Base-by-base conservation (phyloP, 2,888 invertebrate species). In the Perdita meconis region DNA sequence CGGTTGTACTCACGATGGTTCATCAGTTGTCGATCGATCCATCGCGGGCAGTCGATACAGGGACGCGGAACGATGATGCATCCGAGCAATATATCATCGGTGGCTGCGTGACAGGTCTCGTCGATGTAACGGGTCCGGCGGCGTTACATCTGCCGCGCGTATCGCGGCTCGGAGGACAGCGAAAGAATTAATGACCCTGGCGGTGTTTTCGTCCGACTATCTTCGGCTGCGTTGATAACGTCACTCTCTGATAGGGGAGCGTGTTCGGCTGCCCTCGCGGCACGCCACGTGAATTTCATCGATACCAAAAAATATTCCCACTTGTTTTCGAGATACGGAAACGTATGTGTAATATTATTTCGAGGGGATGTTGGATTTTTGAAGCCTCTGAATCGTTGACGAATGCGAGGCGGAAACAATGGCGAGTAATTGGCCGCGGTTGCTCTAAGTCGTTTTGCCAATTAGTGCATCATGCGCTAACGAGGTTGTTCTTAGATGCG, bases 61-160 rank as follows among this genome's bases (percentile, higher is more conserved):
- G 30, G 42, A 38, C 30, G 19, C n/a, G 24, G 13, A 40, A 36
- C 73, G 61, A 61, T 61, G 74, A 73, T 66, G 65, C 74, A 73
- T 75, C 60, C 47, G 8, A 0, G 65, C 26, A 50, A 75, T 75
- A 60, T 55, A 75, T 75, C 75, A 73, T 73, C 72, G 22, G 24
- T 6, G n/a, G 42, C 57, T 42, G 50, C 72, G 72, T 57, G 73
- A 74, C 72, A 71, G 36, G 38, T 8, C 19, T 34, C 34, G 57
- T 38, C 51, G 51, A 42, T 57, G 72, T 63, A 44, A 56, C 72
- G 72, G 47, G 71, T 72, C 51, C 34, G 8, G 3, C 13, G 72
- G 24, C 50, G 72, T 63, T 72, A 71, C 72, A 42, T 63, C 50
- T 57, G 71, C 47, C 13, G 8, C 24, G 30, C 44, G n/a, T 26